These are phyloP conservation scores for Serilophus lunatus DNA, from an alignment of 2,113 vertebrate species.

Conservation along the genomic window DNA sequence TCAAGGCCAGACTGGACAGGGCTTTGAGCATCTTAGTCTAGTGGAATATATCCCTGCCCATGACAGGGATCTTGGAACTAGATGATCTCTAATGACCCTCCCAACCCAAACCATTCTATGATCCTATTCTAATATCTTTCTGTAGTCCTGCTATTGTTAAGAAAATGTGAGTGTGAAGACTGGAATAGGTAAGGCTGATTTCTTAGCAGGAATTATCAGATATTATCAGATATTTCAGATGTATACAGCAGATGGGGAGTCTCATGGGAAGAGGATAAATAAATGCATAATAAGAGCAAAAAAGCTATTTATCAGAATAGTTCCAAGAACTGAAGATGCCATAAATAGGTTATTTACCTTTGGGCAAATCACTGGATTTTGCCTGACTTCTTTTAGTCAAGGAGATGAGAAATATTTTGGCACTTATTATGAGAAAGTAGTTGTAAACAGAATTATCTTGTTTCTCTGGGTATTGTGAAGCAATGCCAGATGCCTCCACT, in stretches of 20 bases:
- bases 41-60: not conserved
- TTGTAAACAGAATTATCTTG: not conserved
- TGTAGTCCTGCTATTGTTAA: not conserved
- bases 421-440: not conserved
- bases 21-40: not conserved
- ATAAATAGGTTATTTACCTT: not conserved
- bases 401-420: not conserved
- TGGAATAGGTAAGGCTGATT: not conserved
- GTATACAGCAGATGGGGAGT: not conserved
- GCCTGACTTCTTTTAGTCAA: not conserved
- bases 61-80: not conserved
- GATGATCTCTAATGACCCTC: not conserved
- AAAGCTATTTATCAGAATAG: not conserved
- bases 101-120: not conserved
- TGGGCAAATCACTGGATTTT: not conserved
- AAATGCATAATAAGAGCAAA: not conserved
- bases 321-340: not conserved
- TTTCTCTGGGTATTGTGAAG: not conserved
- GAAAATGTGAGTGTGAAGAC: not conserved
- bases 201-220: not conserved
- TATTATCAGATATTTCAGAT: not conserved
- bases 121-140: not conserved
- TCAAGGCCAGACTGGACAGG: not conserved
- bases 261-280: not conserved
- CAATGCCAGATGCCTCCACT: not conserved